Conservation (phyloP, 2,113 vertebrate genomes). For the Alethe castanea region DNA sequence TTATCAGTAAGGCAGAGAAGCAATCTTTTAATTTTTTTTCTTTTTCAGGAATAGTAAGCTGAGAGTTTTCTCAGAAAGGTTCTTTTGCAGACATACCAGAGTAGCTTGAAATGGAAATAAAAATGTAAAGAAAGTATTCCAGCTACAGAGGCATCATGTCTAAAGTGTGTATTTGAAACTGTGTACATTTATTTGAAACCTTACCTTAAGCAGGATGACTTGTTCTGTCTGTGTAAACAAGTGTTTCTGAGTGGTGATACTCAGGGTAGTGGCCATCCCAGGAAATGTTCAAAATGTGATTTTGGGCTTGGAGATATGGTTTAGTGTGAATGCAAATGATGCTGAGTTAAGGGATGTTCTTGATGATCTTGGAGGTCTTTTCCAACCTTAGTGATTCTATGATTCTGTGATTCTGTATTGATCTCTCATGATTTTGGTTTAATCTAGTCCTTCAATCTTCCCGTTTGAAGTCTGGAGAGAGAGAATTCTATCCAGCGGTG, state of each 20-base stretch:
- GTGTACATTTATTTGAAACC: neutral
- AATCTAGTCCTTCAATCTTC: neutral
- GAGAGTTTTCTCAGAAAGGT: neutral
- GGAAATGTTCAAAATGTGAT: neutral
- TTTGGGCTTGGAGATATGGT: neutral
- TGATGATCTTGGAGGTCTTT: neutral
- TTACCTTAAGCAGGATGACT: neutral
- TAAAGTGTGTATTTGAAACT: neutral
- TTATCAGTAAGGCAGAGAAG: neutral
- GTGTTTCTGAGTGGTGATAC: neutral
- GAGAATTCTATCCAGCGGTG: neutral
- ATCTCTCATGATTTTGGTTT: neutral
- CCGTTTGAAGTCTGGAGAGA: neutral
- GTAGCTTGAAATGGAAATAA: neutral
- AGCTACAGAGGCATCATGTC: neutral
- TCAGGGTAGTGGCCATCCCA: neutral
- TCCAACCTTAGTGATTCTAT: neutral
- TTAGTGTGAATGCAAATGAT: neutral
- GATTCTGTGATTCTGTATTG: neutral
- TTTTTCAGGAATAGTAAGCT: neutral
- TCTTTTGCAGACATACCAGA: neutral
- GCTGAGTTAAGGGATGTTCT: neutral
- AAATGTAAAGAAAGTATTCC: neutral
- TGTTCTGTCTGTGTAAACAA: neutral
- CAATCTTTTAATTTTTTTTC: rapidly evolving